phyloP scores from a whole-genome alignment of 2,888 invertebrate species.

The Habrosyne pyritoides region DNA sequence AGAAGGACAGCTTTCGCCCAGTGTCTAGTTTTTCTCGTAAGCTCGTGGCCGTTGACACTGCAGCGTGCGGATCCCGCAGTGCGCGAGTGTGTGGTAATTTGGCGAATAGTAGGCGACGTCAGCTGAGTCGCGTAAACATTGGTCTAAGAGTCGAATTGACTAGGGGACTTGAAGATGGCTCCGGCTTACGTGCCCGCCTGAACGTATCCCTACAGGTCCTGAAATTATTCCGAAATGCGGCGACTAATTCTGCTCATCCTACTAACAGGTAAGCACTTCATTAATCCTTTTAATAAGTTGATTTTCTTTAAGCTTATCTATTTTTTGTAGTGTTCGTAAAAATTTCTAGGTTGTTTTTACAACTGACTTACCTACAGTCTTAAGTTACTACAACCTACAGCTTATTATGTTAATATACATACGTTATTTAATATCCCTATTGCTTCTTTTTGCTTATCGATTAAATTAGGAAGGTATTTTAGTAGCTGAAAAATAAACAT shows the following conservation, averaged over 20 bases:
- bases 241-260: slow-evolving; percentile 66
- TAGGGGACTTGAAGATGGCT: slow-evolving; percentile 62
- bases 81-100: slow-evolving; percentile 82
- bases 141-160: slow-evolving; percentile 44
- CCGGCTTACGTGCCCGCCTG: slow-evolving; percentile 53
- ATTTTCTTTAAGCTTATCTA: too few species aligned
- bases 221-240: slow-evolving; percentile 66
- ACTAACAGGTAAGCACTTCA: slow-evolving; percentile 66
- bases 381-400: not conserved
- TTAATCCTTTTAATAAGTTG: not conserved
- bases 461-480: too few species aligned
- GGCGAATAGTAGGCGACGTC: slow-evolving; percentile 70
- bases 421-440: too few species aligned
- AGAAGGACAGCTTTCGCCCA: slow-evolving; percentile 68
- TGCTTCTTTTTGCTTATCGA: too few species aligned
- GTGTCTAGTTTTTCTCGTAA: slow-evolving; percentile 76
- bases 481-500: not conserved
- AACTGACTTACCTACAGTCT: not conserved
- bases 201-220: slow-evolving; percentile 41
- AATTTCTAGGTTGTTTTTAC: not conserved
- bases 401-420: not conserved
- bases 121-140: slow-evolving; percentile 81
- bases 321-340: not conserved
- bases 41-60: slow-evolving; percentile 81
- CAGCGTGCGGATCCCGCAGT: slow-evolving; percentile 81